Percentiles rank a stretch among this genome's conserved stretches.
Conservation (phyloP, 2,888 invertebrate species). For the Scelioninae gen. 1 region DNA sequence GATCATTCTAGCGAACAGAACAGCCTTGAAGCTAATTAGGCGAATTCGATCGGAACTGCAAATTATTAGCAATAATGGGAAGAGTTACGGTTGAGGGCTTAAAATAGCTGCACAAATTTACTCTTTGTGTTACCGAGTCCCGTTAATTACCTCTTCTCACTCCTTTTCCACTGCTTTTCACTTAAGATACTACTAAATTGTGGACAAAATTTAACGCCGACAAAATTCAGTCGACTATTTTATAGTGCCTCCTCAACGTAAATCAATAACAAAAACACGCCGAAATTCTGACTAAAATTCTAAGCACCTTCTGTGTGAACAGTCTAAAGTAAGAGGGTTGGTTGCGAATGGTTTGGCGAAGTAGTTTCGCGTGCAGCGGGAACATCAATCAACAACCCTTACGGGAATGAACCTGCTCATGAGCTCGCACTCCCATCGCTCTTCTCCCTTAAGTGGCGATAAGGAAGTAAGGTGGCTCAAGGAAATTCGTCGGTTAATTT, state of each 20-base stretch:
- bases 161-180: conserved; percentile 30
- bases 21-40: conserved; percentile 31
- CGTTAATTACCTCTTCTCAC: conserved; percentile 78
- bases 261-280: conserved; percentile 48
- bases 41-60: no score
- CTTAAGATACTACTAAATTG: conserved; percentile 40
- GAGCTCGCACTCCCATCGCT: conserved; percentile 79
- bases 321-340: conserved; percentile 72
- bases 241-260: background rate
- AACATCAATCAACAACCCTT: conserved; percentile 81
- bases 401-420: conserved; percentile 75
- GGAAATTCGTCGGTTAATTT: conserved; percentile 75
- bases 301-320: conserved; percentile 74
- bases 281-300: conserved; percentile 58
- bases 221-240: no score
- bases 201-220: no score
- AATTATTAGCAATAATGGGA: conserved; percentile 77
- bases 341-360: conserved; percentile 36
- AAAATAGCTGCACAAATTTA: conserved; percentile 84
- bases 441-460: conserved; percentile 79
- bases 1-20: no score
- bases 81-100: conserved; percentile 76
- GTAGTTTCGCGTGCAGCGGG: conserved; percentile 79
- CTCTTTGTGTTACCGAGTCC: conserved; percentile 76
- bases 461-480: conserved; percentile 75